Evolutionary conservation across 2,888 invertebrate species (phyloP), one percentile per base, ranked within the genome.

Genomic region (Diabrotica balteata): DNA sequence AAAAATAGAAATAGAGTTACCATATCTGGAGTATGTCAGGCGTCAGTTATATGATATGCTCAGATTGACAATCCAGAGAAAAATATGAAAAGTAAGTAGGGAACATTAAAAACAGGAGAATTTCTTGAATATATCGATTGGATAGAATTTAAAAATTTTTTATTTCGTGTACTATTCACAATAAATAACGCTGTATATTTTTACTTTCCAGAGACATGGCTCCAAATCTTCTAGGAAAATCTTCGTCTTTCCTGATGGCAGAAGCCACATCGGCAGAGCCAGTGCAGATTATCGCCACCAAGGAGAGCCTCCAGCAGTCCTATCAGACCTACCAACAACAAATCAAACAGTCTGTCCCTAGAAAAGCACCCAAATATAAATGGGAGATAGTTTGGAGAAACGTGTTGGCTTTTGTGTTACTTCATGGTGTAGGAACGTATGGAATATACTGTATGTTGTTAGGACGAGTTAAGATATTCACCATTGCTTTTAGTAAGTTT

Each of bases 381-480:
- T 89, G 90, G 89, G 86, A 90, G 75, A 90, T 94, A 73, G 93
- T 93, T 1, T 94, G 94, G 93, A 88, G 90, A 80, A 94, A 94
- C 82, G 90, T 93, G 0, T 79, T 91, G 5, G 90, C 90, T 7
- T 93, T 94, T 79, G 76, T 89, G 2, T 89, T 93, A 75, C 85
- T 94, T 52, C 94, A 94, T 80, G 78, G 86, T 7, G 88, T 87
- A 0, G 87, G 89, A 0, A 9, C 91, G 0, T 93, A 91, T 76
- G 91, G 89, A 10, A 49, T 90, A 0, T 91, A 89, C 78, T 82
- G 91, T 10, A 84, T 82, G 73, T 85, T 86, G 9, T 86, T 69
- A 4, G 64, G 64, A n/a, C 54, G 55, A 44, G 57, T 68, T 8
- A 72, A 85, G 76, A 73, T 85, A 45, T 79, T 80, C 71, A 89